phyloP scores from a whole-genome alignment of 2,888 invertebrate genomes.

The Ectemnius continuus region DNA sequence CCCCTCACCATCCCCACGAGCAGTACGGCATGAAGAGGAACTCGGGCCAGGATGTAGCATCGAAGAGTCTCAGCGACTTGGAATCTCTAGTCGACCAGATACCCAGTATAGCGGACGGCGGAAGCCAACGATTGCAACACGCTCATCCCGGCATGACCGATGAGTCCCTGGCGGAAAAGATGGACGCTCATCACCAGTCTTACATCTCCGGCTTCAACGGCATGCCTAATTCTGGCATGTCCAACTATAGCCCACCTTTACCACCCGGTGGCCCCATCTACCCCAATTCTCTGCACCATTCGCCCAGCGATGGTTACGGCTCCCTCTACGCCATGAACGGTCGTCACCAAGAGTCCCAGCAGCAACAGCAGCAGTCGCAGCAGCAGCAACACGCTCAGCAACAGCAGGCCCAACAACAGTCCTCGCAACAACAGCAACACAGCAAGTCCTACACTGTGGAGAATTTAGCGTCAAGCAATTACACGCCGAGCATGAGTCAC shows the following conservation, averaged over 20 bases:
- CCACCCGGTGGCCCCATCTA: slow-evolving; percentile 69
- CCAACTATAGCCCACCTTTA: slow-evolving; percentile 74
- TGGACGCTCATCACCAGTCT: slow-evolving; percentile 70
- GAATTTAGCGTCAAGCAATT: slow-evolving; percentile 77
- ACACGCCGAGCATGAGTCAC: slow-evolving; percentile 74
- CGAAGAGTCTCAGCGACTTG: slow-evolving; percentile 90
- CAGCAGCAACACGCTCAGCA: slow-evolving; percentile 59
- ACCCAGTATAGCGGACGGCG: slow-evolving; percentile 89
- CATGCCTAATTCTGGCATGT: slow-evolving; percentile 63
- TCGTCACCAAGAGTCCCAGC: slow-evolving; percentile 61
- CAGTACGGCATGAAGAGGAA: slow-evolving; percentile 74
- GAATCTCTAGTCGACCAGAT: slow-evolving; percentile 95
- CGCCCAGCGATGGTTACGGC: slow-evolving; percentile 70
- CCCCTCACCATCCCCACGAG: slow-evolving; percentile 75
- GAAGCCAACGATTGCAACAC: slow-evolving; percentile 71
- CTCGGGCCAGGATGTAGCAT: slow-evolving; percentile 86
- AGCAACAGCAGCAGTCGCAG: slow-evolving; percentile 46
- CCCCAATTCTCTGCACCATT: slow-evolving; percentile 68
- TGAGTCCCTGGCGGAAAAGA: slow-evolving; percentile 70
- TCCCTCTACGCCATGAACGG: slow-evolving; percentile 71
- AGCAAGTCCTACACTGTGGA: slow-evolving; percentile 77
- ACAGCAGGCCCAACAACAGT: slow-evolving; percentile 62
- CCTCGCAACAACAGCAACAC: slow-evolving; percentile 70
- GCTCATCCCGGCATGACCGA: slow-evolving; percentile 68
- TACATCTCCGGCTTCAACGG: slow-evolving; percentile 62